These are phyloP conservation scores for Corella eumyota DNA, from an alignment of 23 tunicate genomes.

Conservation along the genomic window DNA sequence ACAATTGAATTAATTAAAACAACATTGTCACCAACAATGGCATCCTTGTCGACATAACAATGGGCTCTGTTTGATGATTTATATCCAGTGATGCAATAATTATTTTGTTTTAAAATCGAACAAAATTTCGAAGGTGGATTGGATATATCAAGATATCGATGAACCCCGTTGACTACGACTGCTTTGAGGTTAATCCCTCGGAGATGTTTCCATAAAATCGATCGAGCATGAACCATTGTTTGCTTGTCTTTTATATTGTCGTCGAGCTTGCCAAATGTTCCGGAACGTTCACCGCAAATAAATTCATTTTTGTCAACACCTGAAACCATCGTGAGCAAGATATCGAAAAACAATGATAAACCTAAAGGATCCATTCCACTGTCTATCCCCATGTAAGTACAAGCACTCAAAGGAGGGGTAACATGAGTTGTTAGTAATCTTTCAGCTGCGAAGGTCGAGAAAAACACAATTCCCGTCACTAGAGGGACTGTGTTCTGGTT, in stretches of 20 bases:
- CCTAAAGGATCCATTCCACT: conserved; percentile 72
- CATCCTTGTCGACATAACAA: conserved; percentile 8
- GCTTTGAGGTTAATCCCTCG: conserved; percentile 27
- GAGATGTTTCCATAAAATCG: conserved; percentile 55
- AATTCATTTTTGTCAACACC: conserved; percentile 53
- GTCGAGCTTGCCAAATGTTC: conserved; percentile 27
- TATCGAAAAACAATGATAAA: conserved; percentile 79
- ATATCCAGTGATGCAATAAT: conserved; percentile 9
- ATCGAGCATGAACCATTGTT: conserved; percentile 44
- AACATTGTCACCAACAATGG: conserved; percentile 10
- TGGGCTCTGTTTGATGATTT: conserved; percentile 9
- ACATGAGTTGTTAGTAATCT: conserved; percentile 60
- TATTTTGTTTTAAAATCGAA: conserved; percentile 1
- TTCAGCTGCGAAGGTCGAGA: conserved; percentile 58
- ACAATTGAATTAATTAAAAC: conserved; percentile 52
- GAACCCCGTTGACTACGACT: conserved; percentile 12
- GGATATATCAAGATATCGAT: conserved; percentile 53
- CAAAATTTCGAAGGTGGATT: conserved; percentile 35
- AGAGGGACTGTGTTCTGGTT: conserved; percentile 27
- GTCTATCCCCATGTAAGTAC: conserved; percentile 88
- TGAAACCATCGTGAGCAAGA: conserved; percentile 55
- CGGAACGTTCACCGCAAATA: conserved; percentile 52
- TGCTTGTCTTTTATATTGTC: not conserved
- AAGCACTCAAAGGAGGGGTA: conserved; percentile 71
- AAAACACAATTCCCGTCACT: conserved; percentile 75